Evolutionary conservation across 2,888 invertebrate genomes (phyloP).

Genomic region (Meandrusa payeni): DNA sequence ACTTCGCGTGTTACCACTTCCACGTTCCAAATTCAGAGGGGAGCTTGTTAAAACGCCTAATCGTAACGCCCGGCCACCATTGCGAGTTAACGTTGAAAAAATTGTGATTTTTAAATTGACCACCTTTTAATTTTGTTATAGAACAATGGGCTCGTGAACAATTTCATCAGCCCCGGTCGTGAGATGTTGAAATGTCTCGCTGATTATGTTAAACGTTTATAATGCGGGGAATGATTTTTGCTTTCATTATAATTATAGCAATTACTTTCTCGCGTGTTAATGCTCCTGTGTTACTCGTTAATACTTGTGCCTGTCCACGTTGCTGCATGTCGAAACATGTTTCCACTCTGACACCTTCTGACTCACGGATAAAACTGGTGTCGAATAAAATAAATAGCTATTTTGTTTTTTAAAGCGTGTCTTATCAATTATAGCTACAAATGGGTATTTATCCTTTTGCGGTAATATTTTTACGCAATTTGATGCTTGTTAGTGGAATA

Average conservation of each 20-base stretch:
- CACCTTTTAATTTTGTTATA: constrained; percentile 37
- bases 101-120: constrained; percentile 26
- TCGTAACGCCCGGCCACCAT: constrained; percentile 27
- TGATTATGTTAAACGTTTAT: constrained; percentile 32
- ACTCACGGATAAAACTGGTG: constrained; percentile 6
- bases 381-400: constrained; percentile 15
- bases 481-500: no score
- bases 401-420: constrained; percentile 3
- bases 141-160: constrained; percentile 60
- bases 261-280: constrained; percentile 21
- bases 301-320: constrained; percentile 7
- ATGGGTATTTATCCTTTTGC: constrained; percentile 7
- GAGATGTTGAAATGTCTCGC: constrained; percentile 41
- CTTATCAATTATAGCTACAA: constrained; percentile 9
- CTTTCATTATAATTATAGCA: constrained; percentile 19
- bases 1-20: constrained; percentile 63
- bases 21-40: constrained; percentile 54
- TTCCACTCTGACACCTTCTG: constrained; percentile 5
- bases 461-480: not conserved
- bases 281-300: constrained; percentile 6
- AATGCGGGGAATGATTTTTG: constrained; percentile 21
- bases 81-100: constrained; percentile 19
- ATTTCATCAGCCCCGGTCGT: constrained; percentile 38
- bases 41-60: constrained; percentile 41
- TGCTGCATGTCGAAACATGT: constrained; percentile 15